A percentile compares a stretch with the other conserved stretches of the same genome.
Conservation (phyloP, 2,113 vertebrate species). For the Poeciliopsis turrubarensis region DNA sequence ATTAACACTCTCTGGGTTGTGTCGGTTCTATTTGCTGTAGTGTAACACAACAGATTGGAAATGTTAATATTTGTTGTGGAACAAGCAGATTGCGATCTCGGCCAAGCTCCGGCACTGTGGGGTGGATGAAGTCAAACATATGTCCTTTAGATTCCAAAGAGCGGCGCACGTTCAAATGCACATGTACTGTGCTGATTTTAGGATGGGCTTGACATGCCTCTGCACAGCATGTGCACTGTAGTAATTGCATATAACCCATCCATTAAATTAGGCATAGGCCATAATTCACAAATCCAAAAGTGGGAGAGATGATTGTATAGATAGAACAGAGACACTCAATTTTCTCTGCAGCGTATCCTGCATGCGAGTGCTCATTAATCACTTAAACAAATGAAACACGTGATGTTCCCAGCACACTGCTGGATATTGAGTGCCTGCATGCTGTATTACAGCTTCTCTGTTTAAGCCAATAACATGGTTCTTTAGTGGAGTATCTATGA, state of each 20-base stretch:
- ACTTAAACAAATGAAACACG: conserved; percentile 67
- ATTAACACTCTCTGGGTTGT: conserved; percentile 73
- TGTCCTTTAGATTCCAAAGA: conserved; percentile 50
- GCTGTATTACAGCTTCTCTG: conserved; percentile 20
- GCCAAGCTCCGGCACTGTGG: conserved; percentile 21
- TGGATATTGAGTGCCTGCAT: conserved; percentile 31
- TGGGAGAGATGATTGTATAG: conserved; percentile 49
- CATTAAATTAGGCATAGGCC: conserved; percentile 60
- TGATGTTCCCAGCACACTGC: conserved; percentile 37
- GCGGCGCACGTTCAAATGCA: neutral
- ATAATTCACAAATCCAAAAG: conserved; percentile 40
- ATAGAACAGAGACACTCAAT: conserved; percentile 58
- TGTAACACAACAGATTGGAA: conserved; percentile 77
- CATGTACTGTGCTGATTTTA: conserved; percentile 15
- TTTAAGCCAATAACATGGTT: conserved; percentile 21
- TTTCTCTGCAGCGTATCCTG: conserved; percentile 51
- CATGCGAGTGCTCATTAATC: conserved; percentile 66
- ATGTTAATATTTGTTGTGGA: conserved; percentile 75
- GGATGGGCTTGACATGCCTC: neutral
- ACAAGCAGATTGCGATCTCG: conserved; percentile 45
- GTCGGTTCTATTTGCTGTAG: conserved; percentile 70
- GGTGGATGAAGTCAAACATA: conserved; percentile 70
- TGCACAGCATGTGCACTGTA: conserved; percentile 12
- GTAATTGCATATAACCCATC: conserved; percentile 64
- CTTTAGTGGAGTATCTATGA: conserved; percentile 5